Percentiles rank a stretch among this genome's conserved stretches.
These are phyloP conservation scores for Cheiracanthium punctorium DNA, from an alignment of 2,888 invertebrate species.

Conservation along the genomic window DNA sequence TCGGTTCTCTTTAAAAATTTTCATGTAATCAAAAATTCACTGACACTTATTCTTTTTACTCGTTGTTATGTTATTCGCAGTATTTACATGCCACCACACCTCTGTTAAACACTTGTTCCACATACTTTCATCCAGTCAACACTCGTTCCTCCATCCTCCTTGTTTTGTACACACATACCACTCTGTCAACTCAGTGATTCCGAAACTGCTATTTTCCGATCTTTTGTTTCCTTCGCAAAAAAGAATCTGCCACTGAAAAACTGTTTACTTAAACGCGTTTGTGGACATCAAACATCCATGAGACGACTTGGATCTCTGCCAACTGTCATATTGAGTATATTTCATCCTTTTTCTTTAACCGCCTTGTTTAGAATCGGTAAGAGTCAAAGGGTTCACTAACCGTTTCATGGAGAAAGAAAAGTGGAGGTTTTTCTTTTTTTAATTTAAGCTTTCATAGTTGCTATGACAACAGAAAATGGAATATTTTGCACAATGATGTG, in stretches of 20 bases:
- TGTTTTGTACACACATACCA: neutral
- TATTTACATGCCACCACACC: neutral
- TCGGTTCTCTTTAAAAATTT: no score
- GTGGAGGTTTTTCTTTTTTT: no score
- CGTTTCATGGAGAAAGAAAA: neutral
- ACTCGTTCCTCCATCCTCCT: neutral
- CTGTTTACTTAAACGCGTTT: neutral
- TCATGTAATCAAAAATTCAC: no score
- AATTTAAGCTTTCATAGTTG: neutral
- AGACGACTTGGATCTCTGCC: neutral
- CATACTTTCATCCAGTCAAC: neutral
- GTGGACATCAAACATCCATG: neutral
- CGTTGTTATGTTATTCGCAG: no score
- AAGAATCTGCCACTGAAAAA: neutral
- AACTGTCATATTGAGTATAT: neutral
- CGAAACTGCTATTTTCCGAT: neutral
- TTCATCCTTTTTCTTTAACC: neutral
- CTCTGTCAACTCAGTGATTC: neutral
- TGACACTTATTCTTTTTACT: no score
- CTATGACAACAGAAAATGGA: neutral
- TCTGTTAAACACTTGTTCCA: neutral
- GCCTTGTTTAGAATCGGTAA: neutral
- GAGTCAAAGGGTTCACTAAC: conserved; percentile 12
- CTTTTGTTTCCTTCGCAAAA: neutral
- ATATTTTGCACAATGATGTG: no score